Conservation (phyloP, 2,888 invertebrate genomes). For the Acheta domesticus region DNA sequence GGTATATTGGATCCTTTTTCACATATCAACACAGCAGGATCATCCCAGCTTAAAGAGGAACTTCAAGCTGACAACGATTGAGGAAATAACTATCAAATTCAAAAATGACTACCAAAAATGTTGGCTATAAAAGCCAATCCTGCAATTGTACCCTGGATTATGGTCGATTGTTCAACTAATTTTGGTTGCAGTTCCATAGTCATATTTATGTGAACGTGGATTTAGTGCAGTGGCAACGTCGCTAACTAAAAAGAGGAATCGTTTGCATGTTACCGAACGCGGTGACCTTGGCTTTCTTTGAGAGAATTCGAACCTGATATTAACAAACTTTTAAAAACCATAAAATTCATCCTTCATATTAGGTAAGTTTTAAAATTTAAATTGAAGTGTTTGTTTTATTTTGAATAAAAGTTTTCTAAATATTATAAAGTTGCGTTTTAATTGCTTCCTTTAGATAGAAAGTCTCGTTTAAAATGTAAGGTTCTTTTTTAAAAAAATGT, state of each 20-base stretch:
- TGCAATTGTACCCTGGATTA: neutral
- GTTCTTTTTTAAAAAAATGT: too few species aligned
- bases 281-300: neutral
- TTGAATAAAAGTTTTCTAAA: too few species aligned
- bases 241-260: too few species aligned
- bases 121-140: neutral
- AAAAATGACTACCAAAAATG: neutral
- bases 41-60: neutral
- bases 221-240: too few species aligned
- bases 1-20: neutral
- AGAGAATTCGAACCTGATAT: neutral
- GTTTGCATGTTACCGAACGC: neutral
- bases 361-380: neutral
- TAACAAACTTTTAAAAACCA: neutral
- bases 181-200: neutral
- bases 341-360: neutral
- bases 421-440: too few species aligned
- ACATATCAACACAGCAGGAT: neutral
- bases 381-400: neutral
- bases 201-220: too few species aligned
- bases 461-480: too few species aligned
- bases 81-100: neutral
- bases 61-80: neutral
- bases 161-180: neutral
- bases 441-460: too few species aligned